Conservation (phyloP, 2,888 invertebrate genomes). For the Drosophila recens region DNA sequence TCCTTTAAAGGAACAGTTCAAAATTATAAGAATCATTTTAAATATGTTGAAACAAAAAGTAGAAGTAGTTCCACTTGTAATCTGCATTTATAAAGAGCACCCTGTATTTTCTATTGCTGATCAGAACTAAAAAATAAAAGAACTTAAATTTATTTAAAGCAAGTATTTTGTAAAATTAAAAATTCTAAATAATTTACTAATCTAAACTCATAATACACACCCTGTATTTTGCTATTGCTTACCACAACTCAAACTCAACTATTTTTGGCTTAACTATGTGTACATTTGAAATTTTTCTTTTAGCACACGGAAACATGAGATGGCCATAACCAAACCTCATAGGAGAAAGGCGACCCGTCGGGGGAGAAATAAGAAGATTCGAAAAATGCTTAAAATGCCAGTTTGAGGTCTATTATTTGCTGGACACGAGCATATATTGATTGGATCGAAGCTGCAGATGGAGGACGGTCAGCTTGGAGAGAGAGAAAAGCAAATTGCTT, state of each 20-base stretch:
- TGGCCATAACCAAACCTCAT: constrained; percentile 22
- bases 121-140: neutral
- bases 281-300: constrained; percentile 63
- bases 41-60: too few relatives aligned
- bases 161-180: neutral
- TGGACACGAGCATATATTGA: constrained; percentile 84
- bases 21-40: neutral
- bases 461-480: constrained; percentile 22
- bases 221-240: constrained; percentile 44
- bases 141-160: neutral
- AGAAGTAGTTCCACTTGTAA: neutral
- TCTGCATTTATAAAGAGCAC: neutral
- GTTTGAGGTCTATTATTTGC: constrained; percentile 83
- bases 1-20: too few relatives aligned
- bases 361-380: constrained; percentile 23
- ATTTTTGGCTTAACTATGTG: constrained; percentile 66
- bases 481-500: constrained; percentile 72
- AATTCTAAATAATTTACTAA: neutral
- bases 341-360: neutral
- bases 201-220: constrained; percentile 9
- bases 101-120: neutral
- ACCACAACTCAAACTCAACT: constrained; percentile 36
- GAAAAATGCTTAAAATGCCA: constrained; percentile 76
- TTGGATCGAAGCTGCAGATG: constrained; percentile 71
- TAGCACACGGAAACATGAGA: constrained; percentile 66